These are phyloP conservation scores for Sebastes kiyomatsui DNA, from an alignment of 2,797 vertebrate genomes.

Conservation along the genomic window DNA sequence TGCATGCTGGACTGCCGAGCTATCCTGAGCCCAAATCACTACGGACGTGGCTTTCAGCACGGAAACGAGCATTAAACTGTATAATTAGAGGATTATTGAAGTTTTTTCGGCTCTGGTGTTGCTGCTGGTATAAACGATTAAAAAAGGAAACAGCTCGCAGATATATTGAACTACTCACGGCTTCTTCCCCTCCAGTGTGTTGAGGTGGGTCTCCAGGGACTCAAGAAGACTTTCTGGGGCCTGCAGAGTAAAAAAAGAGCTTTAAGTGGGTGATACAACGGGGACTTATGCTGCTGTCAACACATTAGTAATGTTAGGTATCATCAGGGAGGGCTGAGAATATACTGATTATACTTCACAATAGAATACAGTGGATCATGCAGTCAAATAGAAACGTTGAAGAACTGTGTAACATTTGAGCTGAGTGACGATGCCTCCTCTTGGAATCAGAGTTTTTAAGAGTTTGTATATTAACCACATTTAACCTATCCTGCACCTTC, in stretches of 20 bases:
- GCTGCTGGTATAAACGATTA: not conserved
- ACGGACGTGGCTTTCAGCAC: not conserved
- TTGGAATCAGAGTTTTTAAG: not conserved
- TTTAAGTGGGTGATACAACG: not conserved
- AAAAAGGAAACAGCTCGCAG: not conserved
- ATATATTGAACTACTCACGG: slow-evolving; percentile 80
- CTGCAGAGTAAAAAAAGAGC: slow-evolving; percentile 77
- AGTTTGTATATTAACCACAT: not conserved
- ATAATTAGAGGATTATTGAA: not conserved
- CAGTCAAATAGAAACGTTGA: not conserved
- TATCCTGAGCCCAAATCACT: not conserved
- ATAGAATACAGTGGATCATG: not conserved
- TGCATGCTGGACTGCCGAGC: not conserved
- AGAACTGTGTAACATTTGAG: not conserved
- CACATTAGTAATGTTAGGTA: not conserved
- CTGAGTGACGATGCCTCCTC: not conserved
- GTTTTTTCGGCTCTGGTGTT: not conserved
- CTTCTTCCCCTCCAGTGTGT: slow-evolving; percentile 98
- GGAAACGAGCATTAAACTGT: not conserved
- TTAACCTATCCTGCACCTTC: not conserved
- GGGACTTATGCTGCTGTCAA: not conserved
- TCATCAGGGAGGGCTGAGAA: not conserved
- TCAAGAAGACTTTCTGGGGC: slow-evolving; percentile 98
- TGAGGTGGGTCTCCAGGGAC: slow-evolving; percentile 97
- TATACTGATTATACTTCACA: not conserved